Evolutionary conservation across 2,888 invertebrate species (phyloP).

Genomic region (Heliconius hortense): DNA sequence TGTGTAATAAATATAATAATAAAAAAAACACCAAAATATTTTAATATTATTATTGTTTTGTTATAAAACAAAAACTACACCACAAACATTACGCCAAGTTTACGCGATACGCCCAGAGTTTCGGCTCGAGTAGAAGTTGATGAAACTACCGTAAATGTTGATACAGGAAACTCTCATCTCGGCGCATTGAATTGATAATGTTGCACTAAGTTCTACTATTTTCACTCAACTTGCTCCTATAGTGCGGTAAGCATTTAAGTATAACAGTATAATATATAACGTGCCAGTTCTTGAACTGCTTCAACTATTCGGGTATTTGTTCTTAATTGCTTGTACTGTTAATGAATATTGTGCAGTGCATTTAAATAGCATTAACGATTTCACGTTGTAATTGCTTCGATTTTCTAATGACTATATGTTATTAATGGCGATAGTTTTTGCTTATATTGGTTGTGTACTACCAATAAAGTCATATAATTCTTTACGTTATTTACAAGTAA

Average conservation of each 20-base stretch:
- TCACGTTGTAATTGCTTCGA: not conserved
- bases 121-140: constrained; percentile 55
- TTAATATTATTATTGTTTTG: not conserved
- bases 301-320: constrained; percentile 11
- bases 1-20: too few relatives aligned
- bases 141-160: constrained; percentile 58
- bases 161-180: constrained; percentile 58
- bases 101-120: constrained; percentile 36
- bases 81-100: constrained; percentile 24
- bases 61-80: constrained; percentile 10
- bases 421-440: not conserved
- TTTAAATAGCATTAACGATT: not conserved
- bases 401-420: not conserved
- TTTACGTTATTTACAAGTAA: not conserved
- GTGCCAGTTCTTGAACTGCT: constrained; percentile 8
- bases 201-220: constrained; percentile 24
- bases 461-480: too few relatives aligned
- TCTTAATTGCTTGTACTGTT: constrained; percentile 11
- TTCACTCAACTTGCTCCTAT: constrained; percentile 27
- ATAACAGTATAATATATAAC: constrained; percentile 49
- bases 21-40: not conserved
- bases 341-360: constrained; percentile 2
- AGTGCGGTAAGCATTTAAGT: constrained; percentile 18
- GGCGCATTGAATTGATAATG: constrained; percentile 51
- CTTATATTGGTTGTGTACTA: not conserved